These are phyloP conservation scores for Falcunculus frontatus DNA, from an alignment of 2,113 vertebrate genomes.

Conservation along the genomic window DNA sequence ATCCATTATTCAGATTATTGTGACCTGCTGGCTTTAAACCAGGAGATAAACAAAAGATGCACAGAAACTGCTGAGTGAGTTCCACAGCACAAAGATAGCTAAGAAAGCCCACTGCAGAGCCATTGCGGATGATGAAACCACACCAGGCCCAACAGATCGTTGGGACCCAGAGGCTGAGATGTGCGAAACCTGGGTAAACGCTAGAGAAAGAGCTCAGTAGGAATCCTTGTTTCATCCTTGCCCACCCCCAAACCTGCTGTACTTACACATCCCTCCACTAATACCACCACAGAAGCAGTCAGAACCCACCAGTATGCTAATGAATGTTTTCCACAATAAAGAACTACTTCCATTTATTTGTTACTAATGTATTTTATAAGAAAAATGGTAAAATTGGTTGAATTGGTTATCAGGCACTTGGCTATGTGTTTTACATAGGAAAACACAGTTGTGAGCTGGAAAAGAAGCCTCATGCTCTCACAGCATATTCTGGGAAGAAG, in stretches of 20 bases:
- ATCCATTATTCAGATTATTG: not conserved
- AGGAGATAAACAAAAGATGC: not conserved
- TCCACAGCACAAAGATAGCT: not conserved
- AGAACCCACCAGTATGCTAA: not conserved
- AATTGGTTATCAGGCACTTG: not conserved
- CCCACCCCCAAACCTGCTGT: not conserved
- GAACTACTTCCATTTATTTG: not conserved
- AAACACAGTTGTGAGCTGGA: not conserved
- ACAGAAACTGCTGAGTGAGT: not conserved
- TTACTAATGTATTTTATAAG: not conserved
- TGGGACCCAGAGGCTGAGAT: not conserved
- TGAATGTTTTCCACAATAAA: not conserved
- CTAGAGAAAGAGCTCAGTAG: not conserved
- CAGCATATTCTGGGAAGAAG: not conserved
- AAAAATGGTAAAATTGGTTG: not conserved
- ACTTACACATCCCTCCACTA: not conserved
- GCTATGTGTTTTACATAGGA: not conserved
- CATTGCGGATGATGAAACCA: not conserved
- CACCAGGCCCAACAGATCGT: not conserved
- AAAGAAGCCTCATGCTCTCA: not conserved
- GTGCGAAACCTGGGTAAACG: not conserved
- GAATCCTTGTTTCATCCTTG: not conserved
- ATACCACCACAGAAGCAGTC: not conserved
- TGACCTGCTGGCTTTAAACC: not conserved
- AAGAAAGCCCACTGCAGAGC: not conserved